Conservation (phyloP, 2,113 vertebrate genomes). For the Pomatorhinus ruficollis region DNA sequence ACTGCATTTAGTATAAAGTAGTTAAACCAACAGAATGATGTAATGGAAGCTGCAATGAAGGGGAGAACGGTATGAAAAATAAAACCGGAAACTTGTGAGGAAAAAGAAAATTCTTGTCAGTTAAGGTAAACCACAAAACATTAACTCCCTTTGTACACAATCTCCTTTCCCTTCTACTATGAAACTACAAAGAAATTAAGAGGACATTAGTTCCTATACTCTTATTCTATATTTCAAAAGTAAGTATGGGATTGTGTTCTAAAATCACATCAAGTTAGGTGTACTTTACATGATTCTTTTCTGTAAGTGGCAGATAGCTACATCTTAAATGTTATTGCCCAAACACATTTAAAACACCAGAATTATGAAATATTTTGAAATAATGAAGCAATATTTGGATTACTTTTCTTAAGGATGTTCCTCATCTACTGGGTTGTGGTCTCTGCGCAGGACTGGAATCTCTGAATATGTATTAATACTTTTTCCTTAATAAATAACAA, state of each 20-base stretch:
- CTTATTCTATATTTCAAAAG: background rate
- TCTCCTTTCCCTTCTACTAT: background rate
- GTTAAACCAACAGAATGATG: background rate
- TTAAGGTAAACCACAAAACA: background rate
- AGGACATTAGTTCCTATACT: background rate
- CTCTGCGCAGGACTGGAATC: background rate
- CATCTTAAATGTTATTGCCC: background rate
- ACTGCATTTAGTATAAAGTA: background rate
- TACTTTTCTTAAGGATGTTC: background rate
- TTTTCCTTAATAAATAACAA: background rate
- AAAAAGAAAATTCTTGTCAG: background rate
- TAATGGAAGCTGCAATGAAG: background rate
- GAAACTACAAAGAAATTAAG: background rate
- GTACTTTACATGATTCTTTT: background rate
- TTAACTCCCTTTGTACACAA: background rate
- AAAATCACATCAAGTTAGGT: background rate
- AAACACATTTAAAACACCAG: background rate
- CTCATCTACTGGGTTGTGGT: rapidly evolving
- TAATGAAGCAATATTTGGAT: background rate
- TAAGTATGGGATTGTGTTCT: background rate
- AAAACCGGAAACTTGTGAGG: background rate
- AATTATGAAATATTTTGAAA: background rate
- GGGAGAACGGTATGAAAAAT: background rate
- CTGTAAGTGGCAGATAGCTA: background rate
- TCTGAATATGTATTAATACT: background rate